phyloP scores from a whole-genome alignment of 2,113 vertebrate genomes.

The Perccottus glenii region DNA sequence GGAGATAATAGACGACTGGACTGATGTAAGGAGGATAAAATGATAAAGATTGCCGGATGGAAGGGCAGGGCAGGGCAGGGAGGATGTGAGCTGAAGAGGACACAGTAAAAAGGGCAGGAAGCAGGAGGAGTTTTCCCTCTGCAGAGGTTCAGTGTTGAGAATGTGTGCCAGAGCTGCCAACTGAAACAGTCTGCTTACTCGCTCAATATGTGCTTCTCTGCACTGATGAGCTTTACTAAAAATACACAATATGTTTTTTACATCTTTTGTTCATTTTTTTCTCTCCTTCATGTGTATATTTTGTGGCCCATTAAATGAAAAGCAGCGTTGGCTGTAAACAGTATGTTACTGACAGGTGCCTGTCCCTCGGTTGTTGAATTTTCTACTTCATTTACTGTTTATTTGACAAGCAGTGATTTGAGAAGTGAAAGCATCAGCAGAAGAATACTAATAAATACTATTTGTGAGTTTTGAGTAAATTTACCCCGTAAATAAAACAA shows the following conservation, averaged over 20 bases:
- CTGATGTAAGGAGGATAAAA: constrained; percentile 59
- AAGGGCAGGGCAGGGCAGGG: constrained; percentile 21
- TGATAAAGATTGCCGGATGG: constrained; percentile 40
- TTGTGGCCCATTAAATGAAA: not conserved
- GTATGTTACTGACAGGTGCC: constrained; percentile 2
- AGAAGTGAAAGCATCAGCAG: not conserved
- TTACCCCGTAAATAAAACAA: no score
- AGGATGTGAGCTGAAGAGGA: constrained; percentile 33
- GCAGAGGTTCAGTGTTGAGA: constrained; percentile 49
- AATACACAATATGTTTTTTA: constrained; percentile 15
- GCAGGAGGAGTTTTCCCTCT: constrained; percentile 55
- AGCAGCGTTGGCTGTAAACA: constrained; percentile 42
- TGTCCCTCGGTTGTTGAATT: not conserved
- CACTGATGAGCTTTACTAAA: constrained; percentile 25
- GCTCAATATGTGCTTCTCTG: constrained; percentile 16
- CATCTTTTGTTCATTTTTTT: constrained; percentile 9
- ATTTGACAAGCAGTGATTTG: not conserved
- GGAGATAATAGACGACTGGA: constrained; percentile 53
- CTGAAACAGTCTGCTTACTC: constrained; percentile 35
- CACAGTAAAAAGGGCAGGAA: constrained; percentile 38
- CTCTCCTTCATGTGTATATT: constrained; percentile 1
- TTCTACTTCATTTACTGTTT: constrained; percentile 7
- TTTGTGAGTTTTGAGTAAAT: not conserved
- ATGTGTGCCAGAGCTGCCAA: constrained; percentile 60
- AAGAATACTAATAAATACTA: no score